A percentile compares a stretch with the other conserved stretches of the same genome.
Evolutionary conservation across 2,888 invertebrate species (phyloP).

Genomic region (Coremacera marginata): DNA sequence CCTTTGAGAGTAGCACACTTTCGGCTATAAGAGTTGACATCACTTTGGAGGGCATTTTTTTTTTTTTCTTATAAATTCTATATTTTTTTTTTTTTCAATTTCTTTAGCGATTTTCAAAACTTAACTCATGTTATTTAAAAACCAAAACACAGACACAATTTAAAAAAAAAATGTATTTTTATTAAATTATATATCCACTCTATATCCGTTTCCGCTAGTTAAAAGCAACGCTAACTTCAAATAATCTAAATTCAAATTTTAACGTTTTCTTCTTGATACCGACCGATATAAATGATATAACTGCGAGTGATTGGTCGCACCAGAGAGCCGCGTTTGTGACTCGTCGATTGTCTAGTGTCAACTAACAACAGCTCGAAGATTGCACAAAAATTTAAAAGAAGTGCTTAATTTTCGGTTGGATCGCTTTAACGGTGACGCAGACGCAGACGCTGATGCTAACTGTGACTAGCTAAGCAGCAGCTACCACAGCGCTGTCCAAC

Average conservation of each 20-base stretch:
- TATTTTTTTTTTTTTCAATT: slow-evolving; percentile 16
- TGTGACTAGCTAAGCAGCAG: background rate
- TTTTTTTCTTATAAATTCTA: slow-evolving; percentile 27
- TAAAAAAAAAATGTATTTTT: background rate
- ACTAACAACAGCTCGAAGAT: slow-evolving; percentile 65
- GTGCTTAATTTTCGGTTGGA: slow-evolving; percentile 58
- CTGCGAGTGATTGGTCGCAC: background rate
- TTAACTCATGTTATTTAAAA: background rate
- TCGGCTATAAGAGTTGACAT: slow-evolving; percentile 61
- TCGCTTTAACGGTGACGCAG: slow-evolving; percentile 4
- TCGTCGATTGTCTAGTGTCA: slow-evolving; percentile 58
- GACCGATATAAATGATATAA: background rate
- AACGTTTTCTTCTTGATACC: background rate
- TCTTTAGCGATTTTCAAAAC: background rate
- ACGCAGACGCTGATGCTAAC: background rate
- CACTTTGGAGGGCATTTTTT: slow-evolving; percentile 60
- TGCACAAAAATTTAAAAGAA: slow-evolving; percentile 69
- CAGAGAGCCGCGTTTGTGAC: slow-evolving; percentile 20
- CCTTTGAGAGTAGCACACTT: slow-evolving; percentile 64
- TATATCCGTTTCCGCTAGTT: slow-evolving; percentile 24
- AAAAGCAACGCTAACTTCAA: background rate
- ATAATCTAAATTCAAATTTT: background rate
- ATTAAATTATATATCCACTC: slow-evolving; percentile 11
- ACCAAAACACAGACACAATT: background rate
- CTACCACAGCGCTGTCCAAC: background rate